Base-by-base conservation (phyloP, 2,888 invertebrate species). In the Lissonota sp. region DNA sequence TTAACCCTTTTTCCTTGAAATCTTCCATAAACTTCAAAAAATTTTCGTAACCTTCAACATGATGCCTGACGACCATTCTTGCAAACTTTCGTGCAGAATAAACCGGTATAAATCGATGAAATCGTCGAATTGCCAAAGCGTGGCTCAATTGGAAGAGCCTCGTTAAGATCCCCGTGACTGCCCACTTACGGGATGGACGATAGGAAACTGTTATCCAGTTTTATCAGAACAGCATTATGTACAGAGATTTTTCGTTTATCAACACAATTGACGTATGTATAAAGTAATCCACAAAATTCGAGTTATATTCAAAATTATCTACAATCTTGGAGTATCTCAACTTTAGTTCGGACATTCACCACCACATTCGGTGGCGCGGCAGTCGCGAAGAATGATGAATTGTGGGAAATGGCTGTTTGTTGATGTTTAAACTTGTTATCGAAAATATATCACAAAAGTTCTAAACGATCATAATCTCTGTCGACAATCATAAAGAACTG, bases 1-100 rank as follows among this genome's bases (percentile, higher is more conserved):
- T 90, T 16, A 90, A 83, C 55, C 92, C 88, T 5, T 93, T 93
- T 6, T 93, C 93, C 71, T 94, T 93, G 58, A 95, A 93, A 8
- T 92, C 91, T 80, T 94, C 91, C 44, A 95, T 93, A 86, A 94
- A 95, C 85, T 94, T 93, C 0, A 93, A 87, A 88, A 96, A 96
- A 39, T 93, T 94, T 12, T 95, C 94, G 87, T 95, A 96, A 42
- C 96, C 96, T 80, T 94, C 93, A 10, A 95, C 92, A 62, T 92
- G 86, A 84, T 94, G 92, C 85, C 88, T 91, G 53, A 90, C 83
- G 26, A 93, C 93, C 94, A 95, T 95, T 90, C 88, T 92, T 14
- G 8, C 26, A 10, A 26, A 55, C 5, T 53, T 62, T 44, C 44
- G 26, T 62, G 14, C 44, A 42, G 44, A 14, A 8, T 44, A 62